These are phyloP conservation scores for Parazoanthus swiftii DNA, from an alignment of 92 coral and sea anemone species.

Conservation along the genomic window DNA sequence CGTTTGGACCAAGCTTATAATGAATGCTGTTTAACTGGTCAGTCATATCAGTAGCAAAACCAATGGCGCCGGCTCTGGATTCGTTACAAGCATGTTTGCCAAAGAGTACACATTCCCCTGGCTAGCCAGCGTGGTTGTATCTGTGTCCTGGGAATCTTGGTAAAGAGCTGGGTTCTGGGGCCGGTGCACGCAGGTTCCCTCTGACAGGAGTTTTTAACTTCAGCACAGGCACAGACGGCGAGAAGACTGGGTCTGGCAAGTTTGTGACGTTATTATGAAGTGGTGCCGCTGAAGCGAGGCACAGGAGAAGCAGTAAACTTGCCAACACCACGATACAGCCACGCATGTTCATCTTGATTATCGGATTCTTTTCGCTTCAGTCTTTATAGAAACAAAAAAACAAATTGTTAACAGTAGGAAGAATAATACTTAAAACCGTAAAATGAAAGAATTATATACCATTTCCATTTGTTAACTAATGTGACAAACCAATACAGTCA, in stretches of 20 bases:
- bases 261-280: neutral
- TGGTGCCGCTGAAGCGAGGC: conserved; percentile 14
- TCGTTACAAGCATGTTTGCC: no score
- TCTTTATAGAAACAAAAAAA: neutral
- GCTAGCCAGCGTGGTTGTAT: neutral
- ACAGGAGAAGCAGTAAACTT: neutral
- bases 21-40: no score
- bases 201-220: neutral
- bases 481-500: no score
- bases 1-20: no score
- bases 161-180: neutral
- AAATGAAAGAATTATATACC: no score
- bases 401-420: neutral
- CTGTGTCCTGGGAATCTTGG: neutral
- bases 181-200: neutral
- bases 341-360: neutral
- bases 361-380: neutral
- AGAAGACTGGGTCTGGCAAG: neutral
- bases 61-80: no score
- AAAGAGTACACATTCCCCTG: no score
- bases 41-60: no score
- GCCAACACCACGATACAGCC: neutral
- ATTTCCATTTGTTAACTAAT: no score
- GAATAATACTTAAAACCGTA: no score
- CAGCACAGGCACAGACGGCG: neutral